These are phyloP conservation scores for Psilopsiagon aurifrons DNA, from an alignment of 2,113 vertebrate genomes.

Conservation along the genomic window DNA sequence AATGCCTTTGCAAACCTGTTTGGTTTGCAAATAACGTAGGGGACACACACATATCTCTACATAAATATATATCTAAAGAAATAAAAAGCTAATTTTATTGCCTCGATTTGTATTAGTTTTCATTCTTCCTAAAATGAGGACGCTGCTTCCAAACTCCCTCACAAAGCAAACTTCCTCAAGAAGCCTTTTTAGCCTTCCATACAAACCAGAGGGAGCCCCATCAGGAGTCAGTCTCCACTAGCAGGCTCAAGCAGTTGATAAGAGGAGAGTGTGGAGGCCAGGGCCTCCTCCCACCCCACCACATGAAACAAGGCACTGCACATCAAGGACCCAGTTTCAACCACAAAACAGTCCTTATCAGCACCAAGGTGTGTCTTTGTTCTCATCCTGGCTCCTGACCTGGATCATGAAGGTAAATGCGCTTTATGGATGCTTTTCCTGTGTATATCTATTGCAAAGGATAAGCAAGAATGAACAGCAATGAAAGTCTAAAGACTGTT, in stretches of 20 bases:
- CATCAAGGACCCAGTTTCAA: slow-evolving; percentile 24
- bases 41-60: not conserved
- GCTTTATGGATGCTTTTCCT: not conserved
- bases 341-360: slow-evolving; percentile 19
- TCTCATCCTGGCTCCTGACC: slow-evolving; percentile 4
- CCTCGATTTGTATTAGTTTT: not conserved
- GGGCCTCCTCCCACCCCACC: not conserved
- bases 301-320: not conserved
- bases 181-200: not conserved
- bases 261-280: not conserved
- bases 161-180: not conserved
- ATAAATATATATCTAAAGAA: not conserved
- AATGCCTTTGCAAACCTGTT: not conserved
- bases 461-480: not conserved
- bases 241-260: not conserved
- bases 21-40: not conserved
- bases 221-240: not conserved
- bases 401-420: not conserved
- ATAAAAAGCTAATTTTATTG: not conserved
- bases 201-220: not conserved
- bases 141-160: not conserved
- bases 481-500: not conserved
- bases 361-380: slow-evolving; percentile 17
- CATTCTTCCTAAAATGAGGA: not conserved
- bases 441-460: not conserved